Base-by-base conservation (phyloP, 2,888 invertebrate species). In the Conchocele bisecta region DNA sequence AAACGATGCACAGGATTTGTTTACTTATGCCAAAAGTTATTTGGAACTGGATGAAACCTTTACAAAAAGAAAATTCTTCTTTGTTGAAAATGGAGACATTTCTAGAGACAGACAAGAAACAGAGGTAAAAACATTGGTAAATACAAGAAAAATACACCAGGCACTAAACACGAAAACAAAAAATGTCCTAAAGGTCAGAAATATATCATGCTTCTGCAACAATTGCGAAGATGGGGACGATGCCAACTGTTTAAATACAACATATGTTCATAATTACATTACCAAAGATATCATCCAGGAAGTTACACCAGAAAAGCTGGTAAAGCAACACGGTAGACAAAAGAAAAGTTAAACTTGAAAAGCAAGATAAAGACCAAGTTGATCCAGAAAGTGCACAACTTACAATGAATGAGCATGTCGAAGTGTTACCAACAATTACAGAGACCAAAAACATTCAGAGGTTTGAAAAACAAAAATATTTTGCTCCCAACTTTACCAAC, bases 1-100 rank as follows among this genome's bases (percentile, higher is more conserved):
- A 11, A 75, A 71, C 58, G 44, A 28, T 54, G 72, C 75, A 53
- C 31, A 67, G 39, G 75, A 76, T 37, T 11, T 75, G 13, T 72
- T 29, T 50, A 29, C 28, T 17, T 77, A 44, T 20, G 54, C 61
- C 33, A 15, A 67, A 20, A 29, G 22, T 17, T 37, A 69, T 37
- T 31, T 69, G 41, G 33, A 24, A 44, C 7, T 63, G 15, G 56
- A 76, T 56, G 64, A 68, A 22, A 29, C 24, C 20, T 20, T 50
- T 1, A 20, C 60, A 42, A 70, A 60, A 56, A 29, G 79, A 13
- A 46, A 54, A 11, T 79, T 74, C 37, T 53, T 67, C 33, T 58
- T 53, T 24, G 73, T 79, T 1, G 53, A 54, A 31, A 33, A 41
- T n/a, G 56, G 44, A n/a, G 72, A 77, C 0, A 75, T 80, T n/a